phyloP scores from a whole-genome alignment of 2,888 invertebrate species.

The Crossocerus cetratus region DNA sequence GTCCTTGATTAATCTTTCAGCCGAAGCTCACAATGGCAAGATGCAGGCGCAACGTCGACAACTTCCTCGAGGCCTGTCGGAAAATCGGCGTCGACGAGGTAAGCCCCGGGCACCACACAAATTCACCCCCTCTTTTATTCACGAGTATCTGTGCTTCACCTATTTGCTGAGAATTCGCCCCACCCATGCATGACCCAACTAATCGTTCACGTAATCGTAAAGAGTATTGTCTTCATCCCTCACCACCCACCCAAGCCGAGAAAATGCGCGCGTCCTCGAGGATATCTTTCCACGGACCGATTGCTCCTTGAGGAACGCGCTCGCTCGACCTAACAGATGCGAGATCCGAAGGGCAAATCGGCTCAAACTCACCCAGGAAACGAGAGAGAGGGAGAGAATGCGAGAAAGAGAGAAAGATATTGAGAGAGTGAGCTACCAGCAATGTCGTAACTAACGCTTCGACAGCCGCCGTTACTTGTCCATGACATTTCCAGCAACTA shows the following conservation, averaged over 20 bases:
- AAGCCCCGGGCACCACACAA: slow-evolving; percentile 72
- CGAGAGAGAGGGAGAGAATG: not conserved
- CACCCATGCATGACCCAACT: slow-evolving; percentile 27
- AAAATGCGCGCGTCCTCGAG: not conserved
- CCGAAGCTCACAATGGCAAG: slow-evolving; percentile 97
- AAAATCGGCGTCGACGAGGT: slow-evolving; percentile 97
- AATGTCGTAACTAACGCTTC: slow-evolving; percentile 43
- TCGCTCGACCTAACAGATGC: not conserved
- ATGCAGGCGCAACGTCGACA: slow-evolving; percentile 95
- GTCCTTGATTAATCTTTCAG: slow-evolving; percentile 78
- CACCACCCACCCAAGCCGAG: no score
- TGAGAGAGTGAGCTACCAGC: slow-evolving; percentile 7
- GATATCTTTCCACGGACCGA: not conserved
- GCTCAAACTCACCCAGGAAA: not conserved
- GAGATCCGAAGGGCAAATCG: not conserved
- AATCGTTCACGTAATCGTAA: slow-evolving; percentile 4
- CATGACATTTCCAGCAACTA: slow-evolving; percentile 73
- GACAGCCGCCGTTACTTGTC: slow-evolving; percentile 45
- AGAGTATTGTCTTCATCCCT: no score
- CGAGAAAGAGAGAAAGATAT: not conserved
- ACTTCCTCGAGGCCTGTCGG: slow-evolving; percentile 95
- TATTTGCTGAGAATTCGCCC: slow-evolving; percentile 30
- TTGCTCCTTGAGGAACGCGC: not conserved
- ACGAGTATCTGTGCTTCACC: slow-evolving; percentile 39
- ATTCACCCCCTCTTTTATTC: slow-evolving; percentile 27